phyloP scores from a whole-genome alignment of 2,797 vertebrate species.

The Amniataba percoides region DNA sequence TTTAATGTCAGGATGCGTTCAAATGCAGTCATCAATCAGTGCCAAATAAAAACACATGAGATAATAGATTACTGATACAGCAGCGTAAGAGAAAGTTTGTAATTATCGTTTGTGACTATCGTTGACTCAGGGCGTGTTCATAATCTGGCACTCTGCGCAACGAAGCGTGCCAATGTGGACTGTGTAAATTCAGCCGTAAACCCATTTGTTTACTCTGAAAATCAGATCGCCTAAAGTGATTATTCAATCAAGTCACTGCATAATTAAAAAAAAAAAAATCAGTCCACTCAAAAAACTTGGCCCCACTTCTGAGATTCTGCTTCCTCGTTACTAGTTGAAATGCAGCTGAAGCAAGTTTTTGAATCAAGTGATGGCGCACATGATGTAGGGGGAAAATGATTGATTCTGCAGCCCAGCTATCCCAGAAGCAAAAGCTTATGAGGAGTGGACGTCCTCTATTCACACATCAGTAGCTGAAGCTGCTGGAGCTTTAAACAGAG shows the following conservation, averaged over 20 bases:
- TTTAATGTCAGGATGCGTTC: constrained; percentile 10
- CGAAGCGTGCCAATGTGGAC: constrained; percentile 53
- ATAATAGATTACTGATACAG: constrained; percentile 31
- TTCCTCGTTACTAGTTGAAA: constrained; percentile 45
- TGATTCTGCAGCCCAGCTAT: constrained; percentile 56
- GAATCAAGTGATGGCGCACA: constrained; percentile 26
- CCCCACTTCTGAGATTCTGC: constrained; percentile 32
- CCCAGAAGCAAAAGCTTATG: constrained; percentile 21
- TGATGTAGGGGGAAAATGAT: constrained; percentile 35
- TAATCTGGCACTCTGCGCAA: constrained; percentile 53
- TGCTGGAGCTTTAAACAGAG: constrained; percentile 45
- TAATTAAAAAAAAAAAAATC: constrained; percentile 47
- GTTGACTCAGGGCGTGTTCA: constrained; percentile 39
- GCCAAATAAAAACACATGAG: constrained; percentile 5
- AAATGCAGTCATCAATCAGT: constrained; percentile 36
- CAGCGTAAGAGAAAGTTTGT: constrained; percentile 46
- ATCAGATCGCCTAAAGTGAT: constrained; percentile 52
- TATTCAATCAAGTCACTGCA: constrained; percentile 59
- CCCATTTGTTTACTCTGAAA: constrained; percentile 65
- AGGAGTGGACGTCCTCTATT: constrained; percentile 37
- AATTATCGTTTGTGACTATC: constrained; percentile 58
- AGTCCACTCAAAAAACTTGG: constrained; percentile 41
- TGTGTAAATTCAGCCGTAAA: constrained; percentile 54
- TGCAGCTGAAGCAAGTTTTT: constrained; percentile 43
- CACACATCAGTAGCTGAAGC: constrained; percentile 40